Base-by-base conservation (phyloP, 2,797 vertebrate genomes). In the Amphiprion clarkii region DNA sequence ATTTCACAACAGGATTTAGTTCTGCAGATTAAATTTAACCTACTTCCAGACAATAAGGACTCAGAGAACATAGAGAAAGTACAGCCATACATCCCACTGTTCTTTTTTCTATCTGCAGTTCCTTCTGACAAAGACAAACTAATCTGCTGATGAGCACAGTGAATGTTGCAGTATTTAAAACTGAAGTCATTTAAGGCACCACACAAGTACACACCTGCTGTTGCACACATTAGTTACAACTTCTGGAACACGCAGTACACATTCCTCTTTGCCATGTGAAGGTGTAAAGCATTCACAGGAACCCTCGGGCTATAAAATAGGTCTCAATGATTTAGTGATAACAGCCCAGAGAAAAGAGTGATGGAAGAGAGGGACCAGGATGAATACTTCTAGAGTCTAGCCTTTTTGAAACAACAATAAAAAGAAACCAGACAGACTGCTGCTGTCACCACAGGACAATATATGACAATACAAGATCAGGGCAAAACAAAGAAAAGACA, bases 181-280 rank as follows among this genome's bases (percentile, higher is more conserved):
- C 36, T 44, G 42, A 44, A 14, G 16, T 17, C 16, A 17, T 17
- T 44, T 16, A 44, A 14, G 13, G 42, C 16, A 17, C 13, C 42
- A 17, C 42, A 44, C 40, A 42, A 42, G 40, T 42, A 11, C 40
- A 4, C 16, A 44, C 27, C 33, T 52, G 17, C 33, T 52, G 23
- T 17, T 11, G 12, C 33, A 17, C 29, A 21, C 53, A 16, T 55
- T 1, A 31, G 54, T 55, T 31, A 31, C 54, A 16, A 33, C 66
- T 52, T 56, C 0, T 5, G 57, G 48, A 77, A 76, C 66, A 72
- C 3, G 6, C 8, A 29, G 70, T 56, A 10, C 59, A 54, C 57
- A 76, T 81, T 79, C 72, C 54, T 61, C 19, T 17, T 31, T 71
- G 46, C 69, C 70, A 61, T 36, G 46, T 10, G 6, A 54, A 65